phyloP scores from a whole-genome alignment of 2,113 vertebrate species.

The Myrmophylax atrothorax region DNA sequence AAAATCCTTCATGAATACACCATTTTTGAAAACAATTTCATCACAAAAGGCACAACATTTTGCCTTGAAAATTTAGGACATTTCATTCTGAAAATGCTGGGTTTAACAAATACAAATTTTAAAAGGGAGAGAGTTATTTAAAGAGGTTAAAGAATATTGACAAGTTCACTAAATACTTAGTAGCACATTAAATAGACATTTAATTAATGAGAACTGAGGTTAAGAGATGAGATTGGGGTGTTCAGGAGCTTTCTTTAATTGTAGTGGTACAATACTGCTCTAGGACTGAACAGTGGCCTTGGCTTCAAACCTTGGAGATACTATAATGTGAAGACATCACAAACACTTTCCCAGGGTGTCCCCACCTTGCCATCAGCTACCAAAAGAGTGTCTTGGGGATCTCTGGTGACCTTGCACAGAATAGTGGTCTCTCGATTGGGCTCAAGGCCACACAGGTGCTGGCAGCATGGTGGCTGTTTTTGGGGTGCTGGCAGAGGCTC shows the following conservation, averaged over 20 bases:
- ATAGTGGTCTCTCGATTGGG: fast-evolving
- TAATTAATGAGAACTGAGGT: not conserved
- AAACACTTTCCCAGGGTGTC: not conserved
- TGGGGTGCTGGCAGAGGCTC: not conserved
- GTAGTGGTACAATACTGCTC: not conserved
- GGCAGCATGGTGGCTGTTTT: not conserved
- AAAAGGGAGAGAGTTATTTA: not conserved
- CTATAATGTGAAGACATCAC: fast-evolving
- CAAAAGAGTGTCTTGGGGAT: not conserved
- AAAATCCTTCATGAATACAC: not conserved
- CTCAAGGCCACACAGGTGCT: fast-evolving
- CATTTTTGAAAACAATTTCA: not conserved
- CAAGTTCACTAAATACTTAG: not conserved
- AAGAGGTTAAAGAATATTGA: not conserved
- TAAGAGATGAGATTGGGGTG: not conserved
- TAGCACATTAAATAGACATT: not conserved
- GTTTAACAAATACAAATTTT: not conserved
- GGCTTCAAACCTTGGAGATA: not conserved
- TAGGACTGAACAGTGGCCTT: not conserved
- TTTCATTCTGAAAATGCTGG: not conserved
- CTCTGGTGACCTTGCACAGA: not conserved
- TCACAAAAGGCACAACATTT: not conserved
- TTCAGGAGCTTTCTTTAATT: not conserved
- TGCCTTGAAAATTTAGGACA: not conserved
- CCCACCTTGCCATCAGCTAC: not conserved